Base-by-base conservation (phyloP, 1,140 invertebrate species). In the Drosophila pseudoobscura region DNA sequence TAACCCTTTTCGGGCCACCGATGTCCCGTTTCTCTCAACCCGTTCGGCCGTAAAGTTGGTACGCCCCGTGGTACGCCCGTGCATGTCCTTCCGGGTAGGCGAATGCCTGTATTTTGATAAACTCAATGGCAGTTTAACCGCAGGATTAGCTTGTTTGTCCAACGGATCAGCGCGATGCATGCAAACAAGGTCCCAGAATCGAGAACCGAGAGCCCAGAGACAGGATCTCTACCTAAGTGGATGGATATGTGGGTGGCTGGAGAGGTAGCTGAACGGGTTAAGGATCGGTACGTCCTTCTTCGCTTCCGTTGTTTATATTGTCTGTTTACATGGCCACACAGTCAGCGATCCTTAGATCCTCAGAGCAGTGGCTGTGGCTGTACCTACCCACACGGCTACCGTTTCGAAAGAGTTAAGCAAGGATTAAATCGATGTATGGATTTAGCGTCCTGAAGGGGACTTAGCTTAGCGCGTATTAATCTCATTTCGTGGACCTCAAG, bases 61-160 rank as follows among this genome's bases (percentile, higher is more conserved):
- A 68, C 77, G 82, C 70, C 65, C 49, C 57, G 55, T 39, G 35
- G 35, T 13, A 39, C 49, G 44, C 44, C n/a, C 44, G 53, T 24
- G 46, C 53, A 84, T 29, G 69, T 88, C 75, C 83, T 88, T 88
- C 83, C 78, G 83, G 83, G 83, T 87, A 85, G 3, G 35, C 4
- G 35, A 46, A 49, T 60, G 71, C 63, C 70, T 59, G 35, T 88
- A 88, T 88, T 89, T 88, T 88, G 79, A 88, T 88, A 55, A 49
- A 88, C 85, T 89, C 85, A 89, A 89, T 89, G 85, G 85, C 80
- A 89, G 85, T 89, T 89, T 89, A 89, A 89, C 85, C 85, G 80
- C 85, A 89, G 85, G 87, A 89, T 89, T 89, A 89, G 85, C 85
- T 72, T 89, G 85, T 89, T 89, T 89, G 84, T 78, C 54, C 72